Evolutionary conservation across 2,113 vertebrate species (phyloP), one percentile per base, ranked within the genome.

Genomic region (Vulpes vulpes): DNA sequence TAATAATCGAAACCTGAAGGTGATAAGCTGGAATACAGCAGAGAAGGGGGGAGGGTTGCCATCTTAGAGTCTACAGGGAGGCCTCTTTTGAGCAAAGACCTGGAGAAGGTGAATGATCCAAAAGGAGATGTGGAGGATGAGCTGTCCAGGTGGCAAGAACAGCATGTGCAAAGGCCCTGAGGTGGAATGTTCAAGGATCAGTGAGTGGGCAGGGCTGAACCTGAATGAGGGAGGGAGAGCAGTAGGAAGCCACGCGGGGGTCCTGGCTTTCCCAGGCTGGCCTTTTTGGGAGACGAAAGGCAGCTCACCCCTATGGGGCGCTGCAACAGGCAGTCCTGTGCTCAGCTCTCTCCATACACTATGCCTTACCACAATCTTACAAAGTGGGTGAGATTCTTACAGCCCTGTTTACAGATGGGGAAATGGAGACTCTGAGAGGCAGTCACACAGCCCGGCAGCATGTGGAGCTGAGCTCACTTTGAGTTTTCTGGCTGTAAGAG

Each of bases 251-350:
- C 25, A 35, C 0, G 23, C 3, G 3, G 14, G 65, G 16, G 0
- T 62, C 49, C 14, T 12, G 20, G 74, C 43, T 49, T 76, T 76
- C 43, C 25, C 43, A 1, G 43, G 43, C 43, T 49, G 43, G 0
- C n/a, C 6, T 43, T 27, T 27, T 0, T 0, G 7, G 30, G 76
- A 57, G 15, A 30, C 11, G 23, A 49, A 5, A 27, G 73, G 53
- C 22, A 14, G 53, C n/a, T 35, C 32, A 51, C 4, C 20, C 23
- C 4, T 7, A 32, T 6, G 55, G 53, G 35, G 89, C 22, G n/a
- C 22, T 27, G 35, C 20, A 27, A 62, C 0, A 3, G 17, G 14
- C 60, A 76, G 91, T 12, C 55, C 57, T 0, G 1, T 35, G 51
- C 15, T 59, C 87, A 25, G 73, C 76, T 43, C n/a, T 23, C 60